Evolutionary conservation across 2,797 vertebrate genomes (phyloP).

Genomic region (Sebastes kiyomatsui): DNA sequence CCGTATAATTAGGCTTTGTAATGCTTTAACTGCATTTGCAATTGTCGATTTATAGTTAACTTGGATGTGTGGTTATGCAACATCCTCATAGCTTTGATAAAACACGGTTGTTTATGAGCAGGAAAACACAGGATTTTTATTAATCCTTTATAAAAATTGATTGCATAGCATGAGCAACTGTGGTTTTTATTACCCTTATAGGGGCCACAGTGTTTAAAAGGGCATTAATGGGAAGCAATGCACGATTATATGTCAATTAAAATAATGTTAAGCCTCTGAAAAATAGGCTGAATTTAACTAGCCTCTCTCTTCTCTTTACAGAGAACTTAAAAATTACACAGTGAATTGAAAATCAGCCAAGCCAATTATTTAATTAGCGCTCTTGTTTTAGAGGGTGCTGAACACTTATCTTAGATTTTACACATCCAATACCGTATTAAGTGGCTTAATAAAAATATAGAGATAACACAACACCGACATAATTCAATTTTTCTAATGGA

Average conservation of each 20-base stretch:
- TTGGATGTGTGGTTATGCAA: background rate
- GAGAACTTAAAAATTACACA: slow-evolving; percentile 53
- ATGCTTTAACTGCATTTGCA: background rate
- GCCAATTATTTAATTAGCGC: slow-evolving; percentile 50
- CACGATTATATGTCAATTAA: slow-evolving; percentile 59
- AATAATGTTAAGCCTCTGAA: slow-evolving; percentile 52
- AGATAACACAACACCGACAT: slow-evolving; percentile 15
- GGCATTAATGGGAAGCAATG: slow-evolving; percentile 52
- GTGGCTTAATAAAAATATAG: slow-evolving; percentile 26
- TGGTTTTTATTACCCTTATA: slow-evolving; percentile 58
- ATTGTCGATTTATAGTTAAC: background rate
- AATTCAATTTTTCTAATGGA: background rate
- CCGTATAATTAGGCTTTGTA: background rate
- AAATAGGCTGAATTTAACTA: slow-evolving; percentile 63
- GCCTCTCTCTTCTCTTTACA: slow-evolving; percentile 34
- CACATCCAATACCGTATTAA: slow-evolving; percentile 22
- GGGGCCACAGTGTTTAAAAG: slow-evolving; percentile 25
- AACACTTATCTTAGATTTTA: slow-evolving; percentile 41
- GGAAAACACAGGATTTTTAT: slow-evolving; percentile 50
- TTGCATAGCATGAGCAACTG: slow-evolving; percentile 38
- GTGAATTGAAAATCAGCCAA: slow-evolving; percentile 58
- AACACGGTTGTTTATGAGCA: slow-evolving; percentile 41
- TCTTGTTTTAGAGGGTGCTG: slow-evolving; percentile 34
- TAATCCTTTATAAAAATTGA: slow-evolving; percentile 53
- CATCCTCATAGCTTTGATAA: slow-evolving; percentile 20